These are phyloP conservation scores for Hylaea fasciaria DNA, from an alignment of 2,888 invertebrate species.

Conservation along the genomic window DNA sequence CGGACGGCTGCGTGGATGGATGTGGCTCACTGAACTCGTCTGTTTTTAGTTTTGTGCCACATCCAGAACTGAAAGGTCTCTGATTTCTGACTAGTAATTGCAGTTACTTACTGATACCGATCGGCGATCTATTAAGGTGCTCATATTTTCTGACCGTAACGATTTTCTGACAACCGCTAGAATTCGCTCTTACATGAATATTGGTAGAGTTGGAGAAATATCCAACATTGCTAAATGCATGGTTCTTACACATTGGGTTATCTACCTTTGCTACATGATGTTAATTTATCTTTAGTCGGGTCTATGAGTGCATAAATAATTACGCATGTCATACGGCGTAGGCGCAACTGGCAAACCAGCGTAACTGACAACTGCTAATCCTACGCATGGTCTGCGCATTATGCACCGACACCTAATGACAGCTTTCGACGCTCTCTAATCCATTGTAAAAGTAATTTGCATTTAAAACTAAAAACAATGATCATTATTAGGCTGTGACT, in stretches of 20 bases:
- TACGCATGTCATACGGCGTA: slow-evolving; percentile 19
- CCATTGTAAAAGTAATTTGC: slow-evolving; percentile 21
- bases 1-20: too few relatives aligned
- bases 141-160: too few relatives aligned
- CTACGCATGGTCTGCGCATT: slow-evolving; percentile 32
- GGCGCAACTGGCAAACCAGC: slow-evolving; percentile 21
- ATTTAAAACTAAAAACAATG: background rate
- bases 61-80: too few relatives aligned
- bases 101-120: too few relatives aligned
- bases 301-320: slow-evolving; percentile 8
- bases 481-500: too few relatives aligned
- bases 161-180: too few relatives aligned
- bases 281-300: slow-evolving; percentile 7
- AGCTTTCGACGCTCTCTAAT: slow-evolving; percentile 36
- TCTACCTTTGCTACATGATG: slow-evolving; percentile 10
- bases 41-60: too few relatives aligned
- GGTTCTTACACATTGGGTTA: slow-evolving; percentile 6
- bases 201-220: too few relatives aligned
- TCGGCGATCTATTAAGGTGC: too few relatives aligned
- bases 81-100: too few relatives aligned
- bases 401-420: slow-evolving; percentile 18
- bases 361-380: slow-evolving; percentile 27
- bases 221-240: slow-evolving; percentile 1
- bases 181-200: too few relatives aligned
- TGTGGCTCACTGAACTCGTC: too few relatives aligned